Conservation (phyloP, 2,888 invertebrate genomes). For the Hofmannophila pseudospretella region DNA sequence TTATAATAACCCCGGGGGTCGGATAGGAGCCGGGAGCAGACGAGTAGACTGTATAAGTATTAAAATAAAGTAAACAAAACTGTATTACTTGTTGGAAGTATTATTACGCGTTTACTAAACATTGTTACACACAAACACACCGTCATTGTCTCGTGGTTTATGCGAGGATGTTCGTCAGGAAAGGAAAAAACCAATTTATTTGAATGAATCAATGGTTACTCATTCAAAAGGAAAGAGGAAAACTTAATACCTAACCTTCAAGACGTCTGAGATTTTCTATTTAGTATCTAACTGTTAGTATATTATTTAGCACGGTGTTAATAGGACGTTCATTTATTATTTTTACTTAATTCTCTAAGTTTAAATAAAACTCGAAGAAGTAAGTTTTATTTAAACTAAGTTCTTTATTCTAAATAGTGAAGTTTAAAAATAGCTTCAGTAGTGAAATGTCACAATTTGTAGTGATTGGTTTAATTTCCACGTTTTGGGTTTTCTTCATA, state of each 20-base stretch:
- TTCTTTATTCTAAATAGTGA: too few relatives aligned
- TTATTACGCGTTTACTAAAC: too few relatives aligned
- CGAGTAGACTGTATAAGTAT: too few relatives aligned
- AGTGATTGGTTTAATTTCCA: slow-evolving; percentile 21
- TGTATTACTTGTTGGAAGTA: too few relatives aligned
- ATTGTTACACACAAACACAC: slow-evolving; percentile 1
- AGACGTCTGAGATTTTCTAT: slow-evolving; percentile 8
- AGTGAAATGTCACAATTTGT: slow-evolving; percentile 25
- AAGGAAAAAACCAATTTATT: slow-evolving; percentile 8
- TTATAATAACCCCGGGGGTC: too few relatives aligned
- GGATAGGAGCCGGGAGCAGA: too few relatives aligned
- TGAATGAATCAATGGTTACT: slow-evolving; percentile 21
- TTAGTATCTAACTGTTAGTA: slow-evolving; percentile 1
- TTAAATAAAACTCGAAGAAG: background rate
- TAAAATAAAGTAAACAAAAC: too few relatives aligned
- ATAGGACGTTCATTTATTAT: too few relatives aligned
- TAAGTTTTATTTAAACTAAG: background rate
- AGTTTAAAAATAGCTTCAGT: background rate
- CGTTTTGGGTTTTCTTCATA: slow-evolving; percentile 35
- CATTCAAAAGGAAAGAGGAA: slow-evolving; percentile 28
- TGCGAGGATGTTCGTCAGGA: background rate
- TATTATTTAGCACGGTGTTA: background rate
- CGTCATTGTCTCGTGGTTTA: slow-evolving; percentile 10
- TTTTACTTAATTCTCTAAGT: too few relatives aligned
- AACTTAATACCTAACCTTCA: slow-evolving; percentile 7